Percentiles rank a stretch among this genome's conserved stretches.
Evolutionary conservation across 92 coral and sea anemone genomes (phyloP).

Genomic region (Epizoanthus illoricatus): DNA sequence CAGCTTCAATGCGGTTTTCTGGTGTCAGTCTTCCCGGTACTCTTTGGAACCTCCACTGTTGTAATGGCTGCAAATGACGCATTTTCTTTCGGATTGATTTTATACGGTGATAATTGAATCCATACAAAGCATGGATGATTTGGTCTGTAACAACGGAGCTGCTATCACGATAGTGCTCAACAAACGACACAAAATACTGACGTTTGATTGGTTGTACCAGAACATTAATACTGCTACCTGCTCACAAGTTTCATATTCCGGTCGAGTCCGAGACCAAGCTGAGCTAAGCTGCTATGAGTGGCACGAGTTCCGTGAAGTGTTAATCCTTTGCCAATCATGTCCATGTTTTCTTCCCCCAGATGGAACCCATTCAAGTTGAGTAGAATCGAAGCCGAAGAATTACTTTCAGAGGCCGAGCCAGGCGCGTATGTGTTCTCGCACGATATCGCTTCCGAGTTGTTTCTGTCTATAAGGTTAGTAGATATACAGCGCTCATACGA

Average conservation of each 20-base stretch:
- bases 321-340: not conserved
- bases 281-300: too few species aligned
- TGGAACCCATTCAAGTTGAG: slow-evolving; percentile 92
- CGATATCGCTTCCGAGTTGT: slow-evolving; percentile 85
- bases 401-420: slow-evolving; percentile 73
- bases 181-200: too few species aligned
- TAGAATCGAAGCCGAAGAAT: slow-evolving; percentile 81
- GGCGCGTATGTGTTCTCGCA: slow-evolving; percentile 94
- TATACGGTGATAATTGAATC: too few species aligned
- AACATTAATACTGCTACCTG: not conserved
- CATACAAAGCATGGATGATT: too few species aligned
- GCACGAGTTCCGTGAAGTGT: not conserved
- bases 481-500: not conserved
- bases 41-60: too few species aligned
- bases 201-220: not conserved
- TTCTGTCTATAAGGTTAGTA: slow-evolving; percentile 81
- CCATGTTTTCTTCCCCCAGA: slow-evolving; percentile 42
- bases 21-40: too few species aligned
- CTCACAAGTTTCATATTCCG: not conserved
- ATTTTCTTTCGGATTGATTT: too few species aligned
- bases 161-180: too few species aligned
- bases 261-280: too few species aligned
- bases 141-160: too few species aligned
- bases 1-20: too few species aligned
- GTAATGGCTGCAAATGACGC: too few species aligned